These are phyloP conservation scores for Aphodius granarius DNA, from an alignment of 2,888 invertebrate genomes.

Conservation along the genomic window DNA sequence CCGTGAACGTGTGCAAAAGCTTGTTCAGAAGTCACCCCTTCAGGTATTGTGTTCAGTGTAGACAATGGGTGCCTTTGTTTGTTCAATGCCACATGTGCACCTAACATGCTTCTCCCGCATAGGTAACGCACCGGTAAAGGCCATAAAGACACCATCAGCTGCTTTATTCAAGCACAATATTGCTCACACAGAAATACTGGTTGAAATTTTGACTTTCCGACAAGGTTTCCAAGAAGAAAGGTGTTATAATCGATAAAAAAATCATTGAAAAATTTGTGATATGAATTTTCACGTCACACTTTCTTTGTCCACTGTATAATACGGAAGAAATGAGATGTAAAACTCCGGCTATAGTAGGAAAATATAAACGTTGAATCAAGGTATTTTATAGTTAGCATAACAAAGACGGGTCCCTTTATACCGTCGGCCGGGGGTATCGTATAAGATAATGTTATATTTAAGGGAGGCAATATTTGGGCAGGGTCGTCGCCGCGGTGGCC, in stretches of 20 bases:
- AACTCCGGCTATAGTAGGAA: not conserved
- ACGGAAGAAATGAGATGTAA: not conserved
- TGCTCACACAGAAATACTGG: not conserved
- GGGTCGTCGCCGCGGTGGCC: conserved; percentile 27
- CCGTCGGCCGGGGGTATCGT: conserved; percentile 21
- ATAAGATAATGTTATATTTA: conserved; percentile 39
- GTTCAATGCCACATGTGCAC: not conserved
- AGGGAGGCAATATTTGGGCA: conserved; percentile 35
- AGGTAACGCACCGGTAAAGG: not conserved
- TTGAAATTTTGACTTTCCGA: too few relatives aligned
- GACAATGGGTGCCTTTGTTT: not conserved
- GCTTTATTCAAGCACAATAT: conserved; percentile 6
- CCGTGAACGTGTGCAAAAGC: not conserved
- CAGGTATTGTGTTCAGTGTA: not conserved
- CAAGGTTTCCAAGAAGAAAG: too few relatives aligned
- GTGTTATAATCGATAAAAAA: too few relatives aligned
- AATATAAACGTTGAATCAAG: conserved; percentile 25
- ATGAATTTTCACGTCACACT: too few relatives aligned
- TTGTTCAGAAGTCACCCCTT: not conserved
- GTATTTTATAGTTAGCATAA: conserved; percentile 32
- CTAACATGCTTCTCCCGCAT: not conserved
- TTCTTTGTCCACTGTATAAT: not conserved
- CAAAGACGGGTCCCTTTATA: conserved; percentile 23
- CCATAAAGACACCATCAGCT: conserved; percentile 3
- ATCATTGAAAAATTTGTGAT: too few relatives aligned